Evolutionary conservation across 2,888 invertebrate genomes (phyloP), one percentile per base, ranked within the genome.

Genomic region (Pristionchus fissidentatus): DNA sequence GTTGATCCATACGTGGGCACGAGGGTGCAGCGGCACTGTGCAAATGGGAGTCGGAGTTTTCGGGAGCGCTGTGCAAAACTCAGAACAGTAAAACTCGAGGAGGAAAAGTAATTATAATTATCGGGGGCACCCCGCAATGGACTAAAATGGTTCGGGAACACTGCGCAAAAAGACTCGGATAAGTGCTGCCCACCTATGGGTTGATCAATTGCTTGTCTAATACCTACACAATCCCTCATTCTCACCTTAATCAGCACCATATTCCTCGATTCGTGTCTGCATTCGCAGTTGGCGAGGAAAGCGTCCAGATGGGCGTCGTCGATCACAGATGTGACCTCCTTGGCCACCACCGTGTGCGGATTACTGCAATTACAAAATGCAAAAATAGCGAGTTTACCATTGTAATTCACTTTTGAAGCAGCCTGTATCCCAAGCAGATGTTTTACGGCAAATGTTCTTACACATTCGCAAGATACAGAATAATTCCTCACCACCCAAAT

Each of bases 211-310:
- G 22, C 13, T 55, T 15, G 55, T 55, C 22, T 4, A 55, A 22
- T 55, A 22, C 8, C 8, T 4, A 55, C 13, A 4, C 55, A n/a
- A 13, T 19, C 55, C 52, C 52, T n/a, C 52, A 22, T 35, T 3
- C 80, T 35, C 38, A 91, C 91, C 87, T 92, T 91, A 19, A 92
- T 84, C 62, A 92, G 84, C 26, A 92, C 88, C 19, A 92, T 90
- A 84, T 92, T 92, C 60, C 92, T 86, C 0, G 90, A 89, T 84
- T 92, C 92, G 84, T 88, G 89, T 38, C 87, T 85, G 81, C 92
- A 92, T 82, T 92, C 90, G 81, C 92, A 92, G 81, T 92, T 92
- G 75, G 92, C 92, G 49, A 92, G 85, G 66, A 92, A 92, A 0
- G 91, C 92, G 73, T 92, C 92, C 84, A 92, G 84, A 55, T 89